Percentiles rank a stretch among this genome's conserved stretches.
phyloP scores from a whole-genome alignment of 2,888 invertebrate genomes.

The Cheilosia impressa region DNA sequence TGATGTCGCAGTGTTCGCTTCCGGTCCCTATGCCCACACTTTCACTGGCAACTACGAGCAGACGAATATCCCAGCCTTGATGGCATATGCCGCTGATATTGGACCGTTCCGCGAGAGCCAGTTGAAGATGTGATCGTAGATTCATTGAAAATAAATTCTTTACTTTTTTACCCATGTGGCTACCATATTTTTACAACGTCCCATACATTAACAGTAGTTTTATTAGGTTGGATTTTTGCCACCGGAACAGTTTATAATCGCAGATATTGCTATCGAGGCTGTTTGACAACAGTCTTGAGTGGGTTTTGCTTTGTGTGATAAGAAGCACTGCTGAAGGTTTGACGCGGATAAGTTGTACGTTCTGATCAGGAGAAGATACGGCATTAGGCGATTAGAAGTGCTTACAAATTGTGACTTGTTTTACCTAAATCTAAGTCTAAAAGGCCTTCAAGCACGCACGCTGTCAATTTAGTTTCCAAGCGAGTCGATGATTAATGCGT shows the following conservation, averaged over 20 bases:
- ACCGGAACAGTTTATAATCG: slow-evolving; percentile 17
- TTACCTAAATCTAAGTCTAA: not conserved
- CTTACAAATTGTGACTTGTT: not conserved
- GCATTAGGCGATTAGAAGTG: not conserved
- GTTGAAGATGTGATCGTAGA: not conserved
- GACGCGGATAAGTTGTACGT: not conserved
- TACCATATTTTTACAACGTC: not conserved
- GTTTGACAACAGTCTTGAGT: not conserved
- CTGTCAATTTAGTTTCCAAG: too few relatives aligned
- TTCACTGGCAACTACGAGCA: slow-evolving; percentile 92
- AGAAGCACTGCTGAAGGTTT: not conserved
- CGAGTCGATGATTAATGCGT: too few relatives aligned
- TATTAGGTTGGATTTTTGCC: not conserved
- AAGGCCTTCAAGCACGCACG: too few relatives aligned
- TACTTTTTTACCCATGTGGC: not conserved
- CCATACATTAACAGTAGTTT: too few relatives aligned
- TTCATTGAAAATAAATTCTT: slow-evolving; percentile 8
- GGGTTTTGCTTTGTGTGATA: slow-evolving; percentile 12
- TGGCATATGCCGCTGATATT: slow-evolving; percentile 89
- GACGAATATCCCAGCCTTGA: slow-evolving; percentile 90
- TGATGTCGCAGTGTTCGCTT: slow-evolving; percentile 91
- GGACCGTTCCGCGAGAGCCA: slow-evolving; percentile 83
- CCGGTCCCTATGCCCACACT: slow-evolving; percentile 91
- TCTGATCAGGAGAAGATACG: not conserved
- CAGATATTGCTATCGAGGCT: slow-evolving; percentile 1